Percentiles rank a stretch among this genome's conserved stretches.
Conservation (phyloP, 2,113 vertebrate species). For the Oceanodroma tethys region DNA sequence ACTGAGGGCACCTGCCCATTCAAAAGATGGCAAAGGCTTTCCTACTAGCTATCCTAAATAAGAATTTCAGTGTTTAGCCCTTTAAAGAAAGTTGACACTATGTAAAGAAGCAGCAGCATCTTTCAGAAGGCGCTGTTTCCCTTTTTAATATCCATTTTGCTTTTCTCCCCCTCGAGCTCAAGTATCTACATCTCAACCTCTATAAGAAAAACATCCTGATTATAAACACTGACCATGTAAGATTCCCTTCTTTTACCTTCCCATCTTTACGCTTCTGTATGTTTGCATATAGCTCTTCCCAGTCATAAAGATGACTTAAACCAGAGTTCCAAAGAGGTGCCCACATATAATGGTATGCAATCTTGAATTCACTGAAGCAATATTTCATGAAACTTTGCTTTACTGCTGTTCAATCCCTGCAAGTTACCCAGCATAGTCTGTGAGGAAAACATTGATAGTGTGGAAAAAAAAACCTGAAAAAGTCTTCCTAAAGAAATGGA, state of each 20-base stretch:
- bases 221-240: background rate
- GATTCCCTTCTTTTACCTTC: background rate
- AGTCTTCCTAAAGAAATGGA: background rate
- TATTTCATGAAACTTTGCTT: background rate
- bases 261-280: background rate
- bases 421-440: background rate
- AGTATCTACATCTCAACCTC: background rate
- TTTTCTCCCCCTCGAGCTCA: background rate
- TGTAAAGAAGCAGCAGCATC: background rate
- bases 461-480: background rate
- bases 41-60: background rate
- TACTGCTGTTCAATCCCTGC: too few relatives aligned
- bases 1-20: background rate
- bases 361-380: background rate
- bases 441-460: background rate
- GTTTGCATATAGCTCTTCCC: background rate
- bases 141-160: background rate
- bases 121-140: background rate
- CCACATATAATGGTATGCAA: background rate
- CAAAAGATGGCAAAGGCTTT: background rate
- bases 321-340: background rate
- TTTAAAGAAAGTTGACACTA: background rate
- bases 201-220: background rate
- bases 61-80: background rate
- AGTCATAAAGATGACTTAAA: background rate